phyloP scores from a whole-genome alignment of 2,797 vertebrate genomes.

The Lutjanus argentimaculatus region DNA sequence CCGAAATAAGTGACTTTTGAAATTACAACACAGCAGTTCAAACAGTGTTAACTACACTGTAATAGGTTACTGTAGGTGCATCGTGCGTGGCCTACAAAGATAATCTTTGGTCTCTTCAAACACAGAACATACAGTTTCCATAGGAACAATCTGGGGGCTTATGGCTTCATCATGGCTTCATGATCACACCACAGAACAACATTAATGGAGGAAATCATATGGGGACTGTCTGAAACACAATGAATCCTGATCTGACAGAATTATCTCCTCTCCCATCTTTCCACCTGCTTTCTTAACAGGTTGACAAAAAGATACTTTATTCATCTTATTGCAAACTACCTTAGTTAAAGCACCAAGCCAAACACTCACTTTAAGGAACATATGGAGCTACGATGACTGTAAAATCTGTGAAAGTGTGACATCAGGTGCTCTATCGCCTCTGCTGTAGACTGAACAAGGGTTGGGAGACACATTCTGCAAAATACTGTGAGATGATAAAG shows the following conservation, averaged over 20 bases:
- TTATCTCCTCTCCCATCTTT: background rate
- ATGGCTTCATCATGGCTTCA: slow-evolving; percentile 24
- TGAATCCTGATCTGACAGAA: slow-evolving; percentile 1
- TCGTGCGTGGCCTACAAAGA: slow-evolving; percentile 37
- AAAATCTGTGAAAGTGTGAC: background rate
- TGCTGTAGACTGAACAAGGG: background rate
- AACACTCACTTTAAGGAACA: background rate
- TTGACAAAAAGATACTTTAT: no score
- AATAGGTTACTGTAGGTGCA: slow-evolving; percentile 6
- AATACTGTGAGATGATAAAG: background rate
- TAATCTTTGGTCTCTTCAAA: slow-evolving; percentile 38
- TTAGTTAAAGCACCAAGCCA: background rate
- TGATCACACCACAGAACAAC: slow-evolving; percentile 13
- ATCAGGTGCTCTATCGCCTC: background rate
- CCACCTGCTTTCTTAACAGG: background rate
- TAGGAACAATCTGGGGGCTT: slow-evolving; percentile 56
- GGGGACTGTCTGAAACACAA: background rate
- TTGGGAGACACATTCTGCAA: no score
- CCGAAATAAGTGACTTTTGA: background rate
- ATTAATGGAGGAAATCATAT: background rate
- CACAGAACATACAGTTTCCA: slow-evolving; percentile 56
- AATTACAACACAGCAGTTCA: background rate
- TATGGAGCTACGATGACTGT: background rate
- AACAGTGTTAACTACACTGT: slow-evolving; percentile 1
- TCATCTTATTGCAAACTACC: background rate